Percentiles rank a stretch among this genome's conserved stretches.
Evolutionary conservation across 2,113 vertebrate species (phyloP).

Genomic region (Eurystomus gularis): DNA sequence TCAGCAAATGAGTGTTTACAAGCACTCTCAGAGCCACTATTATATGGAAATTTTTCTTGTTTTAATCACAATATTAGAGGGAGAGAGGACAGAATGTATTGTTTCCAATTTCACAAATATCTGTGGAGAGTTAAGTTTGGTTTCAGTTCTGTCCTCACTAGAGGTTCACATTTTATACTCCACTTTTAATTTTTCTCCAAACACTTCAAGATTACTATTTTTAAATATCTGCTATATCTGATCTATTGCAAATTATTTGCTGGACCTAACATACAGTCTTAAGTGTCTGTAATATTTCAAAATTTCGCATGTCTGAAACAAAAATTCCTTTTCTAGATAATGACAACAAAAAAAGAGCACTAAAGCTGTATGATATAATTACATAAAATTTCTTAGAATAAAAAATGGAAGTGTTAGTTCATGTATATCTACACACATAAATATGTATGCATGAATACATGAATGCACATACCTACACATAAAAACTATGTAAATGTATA

Average conservation of each 20-base stretch:
- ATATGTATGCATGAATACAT: background rate
- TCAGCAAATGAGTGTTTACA: conserved; percentile 13
- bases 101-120: background rate
- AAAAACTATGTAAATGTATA: background rate
- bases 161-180: background rate
- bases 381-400: background rate
- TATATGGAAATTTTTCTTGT: background rate
- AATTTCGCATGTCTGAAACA: background rate
- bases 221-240: background rate
- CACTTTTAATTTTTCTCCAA: background rate
- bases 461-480: background rate
- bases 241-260: background rate
- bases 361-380: background rate
- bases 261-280: background rate
- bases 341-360: background rate
- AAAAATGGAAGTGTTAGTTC: background rate
- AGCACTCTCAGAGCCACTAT: background rate
- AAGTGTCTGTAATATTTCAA: background rate
- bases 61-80: background rate
- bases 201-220: background rate
- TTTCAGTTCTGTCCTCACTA: background rate
- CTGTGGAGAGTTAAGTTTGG: background rate
- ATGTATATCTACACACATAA: background rate
- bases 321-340: background rate
- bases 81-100: background rate